Percentiles rank a stretch among this genome's conserved stretches.
phyloP scores from a whole-genome alignment of 2,113 vertebrate species.

The Sminthopsis crassicaudata region DNA sequence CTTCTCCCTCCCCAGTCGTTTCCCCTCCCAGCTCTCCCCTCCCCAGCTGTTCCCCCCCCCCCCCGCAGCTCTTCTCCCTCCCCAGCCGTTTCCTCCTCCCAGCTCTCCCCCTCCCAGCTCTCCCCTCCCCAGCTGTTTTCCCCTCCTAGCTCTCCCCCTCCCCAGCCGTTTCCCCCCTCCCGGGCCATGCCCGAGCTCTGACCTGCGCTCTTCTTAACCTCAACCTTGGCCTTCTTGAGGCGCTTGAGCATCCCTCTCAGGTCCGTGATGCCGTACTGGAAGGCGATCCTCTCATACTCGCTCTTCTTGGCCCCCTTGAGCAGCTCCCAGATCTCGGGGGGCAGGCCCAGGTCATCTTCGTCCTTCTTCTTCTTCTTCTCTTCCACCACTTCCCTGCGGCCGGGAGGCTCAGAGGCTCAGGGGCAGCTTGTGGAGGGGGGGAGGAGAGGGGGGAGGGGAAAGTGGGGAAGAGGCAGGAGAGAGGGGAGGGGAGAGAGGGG shows the following conservation, averaged over 20 bases:
- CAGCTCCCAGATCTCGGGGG: constrained; percentile 92
- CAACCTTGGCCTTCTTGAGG: constrained; percentile 91
- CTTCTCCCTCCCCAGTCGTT: too few relatives aligned
- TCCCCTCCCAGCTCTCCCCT: too few relatives aligned
- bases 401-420: too few relatives aligned
- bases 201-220: constrained; percentile 92
- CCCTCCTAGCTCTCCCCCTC: too few relatives aligned
- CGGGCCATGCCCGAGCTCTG: not conserved
- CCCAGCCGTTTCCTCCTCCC: not conserved
- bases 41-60: not conserved
- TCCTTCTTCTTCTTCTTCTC: constrained; percentile 84
- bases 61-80: not conserved
- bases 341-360: constrained; percentile 83
- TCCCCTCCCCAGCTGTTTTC: too few relatives aligned
- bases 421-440: not conserved
- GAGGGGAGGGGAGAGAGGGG: too few relatives aligned
- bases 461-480: too few relatives aligned
- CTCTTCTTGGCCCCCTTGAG: constrained; percentile 91
- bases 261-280: constrained; percentile 95
- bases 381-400: constrained; percentile 82
- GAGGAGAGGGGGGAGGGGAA: not conserved
- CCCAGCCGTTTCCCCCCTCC: too few relatives aligned
- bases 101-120: not conserved
- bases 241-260: constrained; percentile 92
- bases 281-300: constrained; percentile 94